Evolutionary conservation across 1,140 invertebrate genomes (phyloP), one percentile per base, ranked within the genome.

Genomic region (Zaprionus lachaisei): DNA sequence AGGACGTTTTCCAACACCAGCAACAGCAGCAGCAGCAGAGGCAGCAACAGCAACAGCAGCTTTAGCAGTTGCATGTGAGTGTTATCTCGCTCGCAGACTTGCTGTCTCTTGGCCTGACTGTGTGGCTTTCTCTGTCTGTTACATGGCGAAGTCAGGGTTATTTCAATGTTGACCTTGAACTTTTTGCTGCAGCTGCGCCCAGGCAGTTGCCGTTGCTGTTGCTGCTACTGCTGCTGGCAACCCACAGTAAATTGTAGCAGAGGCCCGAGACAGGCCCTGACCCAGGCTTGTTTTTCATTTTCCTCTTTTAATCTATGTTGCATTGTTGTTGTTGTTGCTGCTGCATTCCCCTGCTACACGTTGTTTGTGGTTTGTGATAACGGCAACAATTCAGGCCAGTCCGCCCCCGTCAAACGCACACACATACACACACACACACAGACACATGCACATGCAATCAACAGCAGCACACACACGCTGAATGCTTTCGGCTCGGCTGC

Each of bases 111-210:
- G 60, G 60, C 41, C 14, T 49, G 20, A 2, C 49, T 20, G 14
- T 15, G 4, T 12, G 28, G 22, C 56, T 69, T 12, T 69, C 75
- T 65, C 70, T 78, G 41, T 79, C 44, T 66, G 66, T 70, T 62
- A 41, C 38, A 75, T 65, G 62, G 22, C 37, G 68, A 74, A 83
- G 69, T 72, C 74, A 73, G 80, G 80, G 80, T 78, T 83, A 83
- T 86, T 87, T 83, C 78, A 81, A 74, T 72, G 67, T 20, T 73
- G 84, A 89, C 84, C 84, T 87, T 87, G 84, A 87, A 87, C 84
- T 87, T 86, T 81, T 81, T 79, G 62, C 72, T 81, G 81, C 83
- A 84, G 77, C 69, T 74, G 77, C 72, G 62, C 60, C 49, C 37
- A 22, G 58, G 62, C 65, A 44, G 24, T 26, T 26, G 24, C 24